Conservation (phyloP, 1,140 invertebrate genomes). For the Pectinophora gossypiella region DNA sequence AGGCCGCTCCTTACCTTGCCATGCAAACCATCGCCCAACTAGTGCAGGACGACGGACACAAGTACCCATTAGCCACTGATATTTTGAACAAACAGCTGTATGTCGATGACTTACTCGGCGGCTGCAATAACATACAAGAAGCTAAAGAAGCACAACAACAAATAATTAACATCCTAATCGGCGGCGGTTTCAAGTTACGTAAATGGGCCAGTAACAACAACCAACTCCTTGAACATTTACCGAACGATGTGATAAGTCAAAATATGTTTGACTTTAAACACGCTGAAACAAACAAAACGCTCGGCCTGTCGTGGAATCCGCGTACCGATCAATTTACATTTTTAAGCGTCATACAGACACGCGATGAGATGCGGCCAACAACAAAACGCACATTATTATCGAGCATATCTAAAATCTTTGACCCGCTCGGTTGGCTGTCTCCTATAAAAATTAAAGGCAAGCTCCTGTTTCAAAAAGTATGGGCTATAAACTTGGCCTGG, state of each 20-base stretch:
- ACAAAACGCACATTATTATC: slow-evolving; percentile 25
- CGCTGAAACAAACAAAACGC: slow-evolving; percentile 12
- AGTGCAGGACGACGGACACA: slow-evolving; percentile 29
- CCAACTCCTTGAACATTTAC: slow-evolving; percentile 5
- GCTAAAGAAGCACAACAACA: slow-evolving; percentile 24
- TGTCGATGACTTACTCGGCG: slow-evolving; percentile 17
- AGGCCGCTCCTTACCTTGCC: slow-evolving; percentile 39
- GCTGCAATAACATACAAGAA: slow-evolving; percentile 13
- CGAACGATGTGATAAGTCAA: background rate
- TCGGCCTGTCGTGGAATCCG: slow-evolving; percentile 21
- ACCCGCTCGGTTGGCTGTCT: too few species aligned
- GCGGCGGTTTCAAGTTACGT: slow-evolving; percentile 24
- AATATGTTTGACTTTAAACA: slow-evolving; percentile 12
- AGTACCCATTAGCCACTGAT: slow-evolving; percentile 12
- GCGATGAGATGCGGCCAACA: background rate
- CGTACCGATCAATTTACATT: slow-evolving; percentile 16
- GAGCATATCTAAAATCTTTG: too few species aligned
- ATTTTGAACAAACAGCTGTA: slow-evolving; percentile 10
- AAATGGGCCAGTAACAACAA: slow-evolving; percentile 27
- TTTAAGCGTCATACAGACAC: background rate
- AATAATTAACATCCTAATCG: slow-evolving; percentile 22
- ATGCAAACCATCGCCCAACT: slow-evolving; percentile 41
- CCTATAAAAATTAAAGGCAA: too few species aligned
- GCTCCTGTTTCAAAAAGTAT: too few species aligned
- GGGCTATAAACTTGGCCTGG: too few species aligned